These are phyloP conservation scores for Drosophila sproati DNA, from an alignment of 1,140 invertebrate genomes.

Conservation along the genomic window DNA sequence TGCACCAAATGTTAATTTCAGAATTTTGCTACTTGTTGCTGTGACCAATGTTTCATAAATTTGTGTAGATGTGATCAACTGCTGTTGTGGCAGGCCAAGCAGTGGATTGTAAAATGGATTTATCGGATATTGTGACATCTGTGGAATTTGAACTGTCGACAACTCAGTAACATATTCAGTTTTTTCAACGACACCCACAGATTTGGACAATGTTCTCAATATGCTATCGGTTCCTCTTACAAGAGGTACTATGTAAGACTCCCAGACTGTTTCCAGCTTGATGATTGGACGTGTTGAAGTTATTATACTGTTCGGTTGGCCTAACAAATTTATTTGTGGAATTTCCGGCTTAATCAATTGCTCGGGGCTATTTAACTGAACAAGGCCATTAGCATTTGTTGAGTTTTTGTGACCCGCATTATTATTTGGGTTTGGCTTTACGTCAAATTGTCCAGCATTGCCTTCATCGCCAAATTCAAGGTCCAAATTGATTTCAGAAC, in stretches of 20 bases:
- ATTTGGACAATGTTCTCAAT: slow-evolving; percentile 90
- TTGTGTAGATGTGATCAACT: slow-evolving; percentile 93
- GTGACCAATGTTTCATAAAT: slow-evolving; percentile 92
- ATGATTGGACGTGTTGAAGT: slow-evolving; percentile 91
- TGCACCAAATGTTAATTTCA: slow-evolving; percentile 94
- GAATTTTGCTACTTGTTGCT: slow-evolving; percentile 91
- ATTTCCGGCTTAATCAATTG: slow-evolving; percentile 23
- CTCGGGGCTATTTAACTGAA: slow-evolving; percentile 33
- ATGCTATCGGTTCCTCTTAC: slow-evolving; percentile 90
- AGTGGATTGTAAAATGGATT: slow-evolving; percentile 85
- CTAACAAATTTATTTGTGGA: slow-evolving; percentile 29
- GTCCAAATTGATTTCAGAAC: slow-evolving; percentile 93
- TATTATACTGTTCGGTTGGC: slow-evolving; percentile 85
- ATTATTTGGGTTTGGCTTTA: slow-evolving; percentile 80
- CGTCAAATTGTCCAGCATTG: slow-evolving; percentile 88
- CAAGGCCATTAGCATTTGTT: slow-evolving; percentile 22
- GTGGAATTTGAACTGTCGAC: slow-evolving; percentile 88
- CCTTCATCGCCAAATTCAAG: slow-evolving; percentile 93
- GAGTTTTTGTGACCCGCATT: slow-evolving; percentile 52
- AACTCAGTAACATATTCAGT: slow-evolving; percentile 91
- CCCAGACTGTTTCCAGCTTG: slow-evolving; percentile 91
- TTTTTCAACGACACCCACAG: slow-evolving; percentile 90
- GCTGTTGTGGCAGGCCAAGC: slow-evolving; percentile 86
- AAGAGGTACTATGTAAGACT: slow-evolving; percentile 92
- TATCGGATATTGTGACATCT: slow-evolving; percentile 85